Evolutionary conservation across 2,113 vertebrate genomes (phyloP), one percentile per base, ranked within the genome.

Genomic region (Orcinus orca): DNA sequence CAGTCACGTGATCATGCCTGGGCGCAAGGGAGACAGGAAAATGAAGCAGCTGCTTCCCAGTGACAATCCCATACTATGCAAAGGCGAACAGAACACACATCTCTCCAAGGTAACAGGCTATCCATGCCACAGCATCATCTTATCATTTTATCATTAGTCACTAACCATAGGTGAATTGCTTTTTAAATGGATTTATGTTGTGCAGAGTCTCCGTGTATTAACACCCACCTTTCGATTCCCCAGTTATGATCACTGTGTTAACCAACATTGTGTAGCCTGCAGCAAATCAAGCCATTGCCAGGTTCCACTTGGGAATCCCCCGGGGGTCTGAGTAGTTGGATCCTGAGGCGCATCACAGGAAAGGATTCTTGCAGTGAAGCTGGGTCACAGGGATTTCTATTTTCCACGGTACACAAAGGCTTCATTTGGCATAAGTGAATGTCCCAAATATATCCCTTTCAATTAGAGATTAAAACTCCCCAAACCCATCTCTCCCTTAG

Each of bases 121-220:
- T 36, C 92, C 50, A 33, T 77, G 41, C 31, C 20, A 33, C 29
- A 44, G 67, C 6, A 8, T 38, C 76, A 58, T 79, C 44, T 41
- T 62, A 62, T 29, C 67, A 14, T 81, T 92, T 86, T 33, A 79
- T 86, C 31, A 76, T 65, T 63, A 63, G 44, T 65, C 67, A 7
- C 67, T 36, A 86, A 63, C 50, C 73, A 18, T 73, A 79, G 80
- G 80, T 33, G 74, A 77, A 82, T 71, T 33, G 80, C 74, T 85
- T 77, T 94, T 92, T 76, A 58, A 81, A 38, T 33, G 41, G 92
- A 77, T 55, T 53, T 83, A 36, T 3, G 23, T 8, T 65, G 60
- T 60, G 36, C 1, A 47, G 84, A 67, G 11, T 68, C 50, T 63
- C 41, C 6, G 6, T 14, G 26, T 31, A 12, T 38, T 31, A 74